Percentiles rank a stretch among this genome's conserved stretches.
These are phyloP conservation scores for Hucho hucho DNA, from an alignment of 2,113 vertebrate genomes.

Conservation along the genomic window DNA sequence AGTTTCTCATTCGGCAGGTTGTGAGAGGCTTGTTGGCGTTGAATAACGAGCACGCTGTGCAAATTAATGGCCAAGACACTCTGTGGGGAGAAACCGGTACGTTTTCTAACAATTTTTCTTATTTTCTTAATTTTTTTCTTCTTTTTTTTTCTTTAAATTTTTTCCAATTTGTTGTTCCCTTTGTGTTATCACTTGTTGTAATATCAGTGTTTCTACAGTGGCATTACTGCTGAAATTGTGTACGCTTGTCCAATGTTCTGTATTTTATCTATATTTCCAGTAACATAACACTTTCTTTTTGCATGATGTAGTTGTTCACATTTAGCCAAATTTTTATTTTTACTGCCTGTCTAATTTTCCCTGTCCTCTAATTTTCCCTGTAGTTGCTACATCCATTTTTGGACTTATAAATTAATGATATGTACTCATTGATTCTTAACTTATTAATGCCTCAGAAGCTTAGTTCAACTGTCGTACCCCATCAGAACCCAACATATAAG, in stretches of 20 bases:
- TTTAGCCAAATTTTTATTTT: conserved; percentile 23
- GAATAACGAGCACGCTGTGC: conserved; percentile 80
- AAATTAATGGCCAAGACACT: conserved; percentile 89
- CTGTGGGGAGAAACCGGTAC: conserved; percentile 99
- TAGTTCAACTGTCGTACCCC: too few species aligned
- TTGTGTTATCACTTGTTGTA: conserved; percentile 45
- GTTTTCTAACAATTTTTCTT: conserved; percentile 47
- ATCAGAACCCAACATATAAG: too few species aligned
- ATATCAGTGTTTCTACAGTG: conserved; percentile 37
- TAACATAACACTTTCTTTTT: conserved; percentile 18
- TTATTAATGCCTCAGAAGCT: too few species aligned
- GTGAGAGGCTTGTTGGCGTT: conserved; percentile 82
- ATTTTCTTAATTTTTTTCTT: conserved; percentile 30
- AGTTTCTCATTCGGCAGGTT: conserved; percentile 80
- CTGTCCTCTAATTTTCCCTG: conserved; percentile 15
- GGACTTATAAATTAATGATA: too few species aligned
- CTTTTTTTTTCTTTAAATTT: conserved; percentile 34
- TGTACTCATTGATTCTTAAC: too few species aligned
- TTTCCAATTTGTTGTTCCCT: conserved; percentile 38
- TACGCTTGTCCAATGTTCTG: conserved; percentile 23
- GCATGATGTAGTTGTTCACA: conserved; percentile 18
- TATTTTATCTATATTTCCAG: conserved; percentile 18
- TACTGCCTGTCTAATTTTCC: conserved; percentile 18
- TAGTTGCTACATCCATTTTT: too few species aligned
- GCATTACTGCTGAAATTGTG: conserved; percentile 30